These are phyloP conservation scores for Anoplius nigerrimus DNA, from an alignment of 2,888 invertebrate genomes.

Conservation along the genomic window DNA sequence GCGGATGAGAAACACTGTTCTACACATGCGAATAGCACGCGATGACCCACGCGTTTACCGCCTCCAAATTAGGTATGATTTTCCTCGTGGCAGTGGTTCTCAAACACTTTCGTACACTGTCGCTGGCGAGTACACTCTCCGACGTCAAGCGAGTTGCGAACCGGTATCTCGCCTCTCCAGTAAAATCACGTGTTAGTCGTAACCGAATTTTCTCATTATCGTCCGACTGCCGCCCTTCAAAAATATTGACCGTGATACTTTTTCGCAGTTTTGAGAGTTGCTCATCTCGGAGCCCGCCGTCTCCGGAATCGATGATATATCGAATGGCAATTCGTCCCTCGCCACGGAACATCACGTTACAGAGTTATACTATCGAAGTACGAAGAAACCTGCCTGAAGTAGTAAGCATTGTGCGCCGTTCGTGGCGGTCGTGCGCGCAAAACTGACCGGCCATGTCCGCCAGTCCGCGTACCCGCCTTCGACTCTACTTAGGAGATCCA, in stretches of 20 bases:
- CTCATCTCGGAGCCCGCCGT: too few species aligned
- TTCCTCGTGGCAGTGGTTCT: slow-evolving; percentile 64
- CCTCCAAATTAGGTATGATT: slow-evolving; percentile 71
- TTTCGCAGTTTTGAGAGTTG: too few species aligned
- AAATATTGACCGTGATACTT: too few species aligned
- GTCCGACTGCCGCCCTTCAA: too few species aligned
- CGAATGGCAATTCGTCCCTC: not conserved
- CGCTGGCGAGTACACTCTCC: too few species aligned
- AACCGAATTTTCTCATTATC: too few species aligned
- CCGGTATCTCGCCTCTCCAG: too few species aligned
- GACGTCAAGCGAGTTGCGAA: too few species aligned
- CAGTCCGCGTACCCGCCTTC: too few species aligned
- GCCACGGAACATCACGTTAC: not conserved
- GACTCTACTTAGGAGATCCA: too few species aligned
- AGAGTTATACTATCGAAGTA: not conserved
- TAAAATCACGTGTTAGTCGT: too few species aligned
- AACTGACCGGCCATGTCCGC: slow-evolving; percentile 4
- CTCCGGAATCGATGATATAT: not conserved
- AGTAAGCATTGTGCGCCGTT: not conserved
- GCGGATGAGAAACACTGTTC: slow-evolving; percentile 51
- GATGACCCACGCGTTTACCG: slow-evolving; percentile 62
- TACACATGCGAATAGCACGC: slow-evolving; percentile 60
- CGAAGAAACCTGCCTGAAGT: too few species aligned
- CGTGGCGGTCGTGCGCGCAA: slow-evolving; percentile 16
- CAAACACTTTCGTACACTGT: slow-evolving; percentile 31